A percentile compares a stretch with the other conserved stretches of the same genome.
These are phyloP conservation scores for Gymnopithys bicolor DNA, from an alignment of 2,797 vertebrate genomes.

Conservation along the genomic window DNA sequence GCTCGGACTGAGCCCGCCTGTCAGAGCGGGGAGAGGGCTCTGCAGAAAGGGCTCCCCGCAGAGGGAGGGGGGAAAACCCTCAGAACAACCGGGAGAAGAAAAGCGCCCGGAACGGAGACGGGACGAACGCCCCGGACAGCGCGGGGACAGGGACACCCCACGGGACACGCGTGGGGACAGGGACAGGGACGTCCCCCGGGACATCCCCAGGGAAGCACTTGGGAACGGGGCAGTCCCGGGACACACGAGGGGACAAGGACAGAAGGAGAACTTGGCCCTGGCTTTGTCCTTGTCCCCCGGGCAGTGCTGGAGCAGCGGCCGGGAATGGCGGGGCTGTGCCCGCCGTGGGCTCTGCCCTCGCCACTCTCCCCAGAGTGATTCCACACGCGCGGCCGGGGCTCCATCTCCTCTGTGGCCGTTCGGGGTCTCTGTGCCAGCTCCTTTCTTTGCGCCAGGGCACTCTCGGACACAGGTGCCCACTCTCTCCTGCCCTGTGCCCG, in stretches of 20 bases:
- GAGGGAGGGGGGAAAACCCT: no score
- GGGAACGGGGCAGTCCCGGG: not conserved
- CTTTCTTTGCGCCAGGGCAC: not conserved
- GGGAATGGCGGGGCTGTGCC: not conserved
- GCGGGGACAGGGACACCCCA: no score
- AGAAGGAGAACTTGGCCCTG: not conserved
- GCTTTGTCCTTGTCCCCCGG: not conserved
- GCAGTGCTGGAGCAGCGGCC: not conserved
- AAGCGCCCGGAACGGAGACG: not conserved
- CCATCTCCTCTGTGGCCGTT: rapidly evolving
- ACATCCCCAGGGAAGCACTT: no score
- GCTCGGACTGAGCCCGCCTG: no score
- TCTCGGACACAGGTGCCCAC: not conserved
- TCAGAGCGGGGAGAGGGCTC: not conserved
- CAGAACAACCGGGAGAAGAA: not conserved
- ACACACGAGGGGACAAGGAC: not conserved
- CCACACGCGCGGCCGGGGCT: rapidly evolving
- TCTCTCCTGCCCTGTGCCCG: not conserved
- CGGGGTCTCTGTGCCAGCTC: rapidly evolving
- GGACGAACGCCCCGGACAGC: not conserved
- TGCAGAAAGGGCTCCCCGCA: not conserved
- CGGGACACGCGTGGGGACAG: no score
- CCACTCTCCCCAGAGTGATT: rapidly evolving
- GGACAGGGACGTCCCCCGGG: no score
- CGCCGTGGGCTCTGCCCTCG: not conserved